Evolutionary conservation across 2,888 invertebrate genomes (phyloP).

Genomic region (Fabriciana adippe): DNA sequence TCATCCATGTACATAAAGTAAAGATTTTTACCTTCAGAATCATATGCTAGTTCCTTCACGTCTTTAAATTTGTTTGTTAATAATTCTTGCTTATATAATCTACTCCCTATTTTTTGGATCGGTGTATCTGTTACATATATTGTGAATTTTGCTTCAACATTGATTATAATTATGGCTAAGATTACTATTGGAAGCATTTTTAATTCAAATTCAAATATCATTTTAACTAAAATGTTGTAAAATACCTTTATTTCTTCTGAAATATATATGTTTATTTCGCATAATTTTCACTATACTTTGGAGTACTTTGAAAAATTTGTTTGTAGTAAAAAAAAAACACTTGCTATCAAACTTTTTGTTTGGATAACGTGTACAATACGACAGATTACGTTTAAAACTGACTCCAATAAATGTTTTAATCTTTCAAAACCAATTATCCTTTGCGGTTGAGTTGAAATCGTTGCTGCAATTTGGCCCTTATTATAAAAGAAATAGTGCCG

Average conservation of each 20-base stretch:
- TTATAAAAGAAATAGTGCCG: conserved; percentile 15
- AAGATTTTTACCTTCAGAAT: conserved; percentile 66
- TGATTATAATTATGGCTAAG: conserved; percentile 42
- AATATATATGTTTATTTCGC: background rate
- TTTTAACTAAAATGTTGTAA: too few species aligned
- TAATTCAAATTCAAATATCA: background rate
- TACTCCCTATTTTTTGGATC: conserved; percentile 60
- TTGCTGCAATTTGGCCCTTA: conserved; percentile 47
- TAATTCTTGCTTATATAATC: conserved; percentile 65
- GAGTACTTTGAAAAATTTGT: background rate
- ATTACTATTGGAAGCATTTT: conserved; percentile 47
- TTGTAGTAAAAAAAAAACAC: background rate
- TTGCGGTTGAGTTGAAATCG: conserved; percentile 39
- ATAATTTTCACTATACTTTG: background rate
- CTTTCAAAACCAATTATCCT: conserved; percentile 51
- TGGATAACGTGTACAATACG: conserved; percentile 45
- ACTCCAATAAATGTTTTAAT: conserved; percentile 52
- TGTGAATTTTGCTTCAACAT: conserved; percentile 54
- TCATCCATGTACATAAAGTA: conserved; percentile 77
- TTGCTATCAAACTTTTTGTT: background rate
- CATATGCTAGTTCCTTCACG: conserved; percentile 69
- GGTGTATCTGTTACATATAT: conserved; percentile 61
- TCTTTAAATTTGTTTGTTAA: conserved; percentile 57
- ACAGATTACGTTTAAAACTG: conserved; percentile 53
- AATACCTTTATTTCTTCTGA: too few species aligned